These are phyloP conservation scores for Chloroclystis v-ata DNA, from an alignment of 2,888 invertebrate genomes.

Conservation along the genomic window DNA sequence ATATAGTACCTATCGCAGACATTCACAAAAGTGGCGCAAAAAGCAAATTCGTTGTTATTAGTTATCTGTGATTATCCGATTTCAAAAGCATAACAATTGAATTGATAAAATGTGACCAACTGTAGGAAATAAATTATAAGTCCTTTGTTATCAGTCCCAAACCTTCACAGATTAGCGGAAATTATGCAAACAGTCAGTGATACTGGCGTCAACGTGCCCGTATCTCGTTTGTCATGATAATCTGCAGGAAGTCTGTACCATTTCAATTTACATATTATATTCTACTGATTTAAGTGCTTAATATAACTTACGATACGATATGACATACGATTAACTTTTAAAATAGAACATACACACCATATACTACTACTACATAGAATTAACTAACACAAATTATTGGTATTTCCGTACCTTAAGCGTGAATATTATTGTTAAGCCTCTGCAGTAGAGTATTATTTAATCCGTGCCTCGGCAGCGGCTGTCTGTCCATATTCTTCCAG, in stretches of 20 bases:
- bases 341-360: too few relatives aligned
- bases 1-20: too few relatives aligned
- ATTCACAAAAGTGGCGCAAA: too few relatives aligned
- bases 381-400: too few relatives aligned
- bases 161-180: constrained; percentile 20
- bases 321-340: background rate
- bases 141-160: constrained; percentile 9
- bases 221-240: constrained; percentile 60
- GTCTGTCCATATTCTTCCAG: too few relatives aligned
- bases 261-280: constrained; percentile 47
- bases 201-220: constrained; percentile 25
- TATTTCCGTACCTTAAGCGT: too few relatives aligned
- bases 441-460: too few relatives aligned
- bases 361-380: too few relatives aligned
- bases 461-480: too few relatives aligned
- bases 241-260: constrained; percentile 53
- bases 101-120: background rate
- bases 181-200: constrained; percentile 28
- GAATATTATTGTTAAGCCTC: too few relatives aligned
- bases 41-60: too few relatives aligned
- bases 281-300: constrained; percentile 40
- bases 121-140: background rate
- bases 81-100: background rate
- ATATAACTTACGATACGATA: constrained; percentile 15
- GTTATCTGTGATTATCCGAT: too few relatives aligned